Base-by-base conservation (phyloP, 53 echinoderm and acorn worm species). In the Luidia sarsii region DNA sequence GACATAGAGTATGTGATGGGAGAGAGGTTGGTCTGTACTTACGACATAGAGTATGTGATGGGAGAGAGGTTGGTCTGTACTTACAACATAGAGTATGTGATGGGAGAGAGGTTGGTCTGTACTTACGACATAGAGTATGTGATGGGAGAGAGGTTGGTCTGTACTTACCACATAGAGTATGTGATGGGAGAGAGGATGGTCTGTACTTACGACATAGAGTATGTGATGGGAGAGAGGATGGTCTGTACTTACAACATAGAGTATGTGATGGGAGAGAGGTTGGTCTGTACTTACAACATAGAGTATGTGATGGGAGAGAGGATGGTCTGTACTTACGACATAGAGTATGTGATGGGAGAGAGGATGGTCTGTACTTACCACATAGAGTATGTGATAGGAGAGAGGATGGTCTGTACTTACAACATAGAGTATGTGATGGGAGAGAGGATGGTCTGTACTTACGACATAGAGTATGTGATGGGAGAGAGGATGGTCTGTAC, bases 211-310 rank as follows among this genome's bases (percentile, higher is more conserved):
- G 73, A 92, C 85, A 57, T 71, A 87, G 55, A 95, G 87, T 24
- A 95, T 80, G 35, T 92, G 92, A 68, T 95, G 92, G 37, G 95
- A 95, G 1, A 92, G 86, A 27, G 95, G 95, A n/a, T n/a, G n/a
- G n/a, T n/a, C 0, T 22, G 13, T 71, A 80, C 87, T 85, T 71
- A 95, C 95, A 80, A 92, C 85, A 57, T 71, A 87, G 55, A 95
- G 87, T 24, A 95, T 80, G 35, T 92, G 92, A 68, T 95, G 92
- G 37, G 95, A 95, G 1, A 92, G 86, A 27, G 95, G 95, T n/a
- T n/a, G n/a, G n/a, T n/a, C 0, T 22, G 13, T 71, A 80, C 87
- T 85, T 71, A 95, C 95, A 80, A 92, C 85, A 57, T 71, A 87
- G 55, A 95, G 87, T 24, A 95, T 80, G 35, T 92, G 92, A 68